Percentiles rank a stretch among this genome's conserved stretches.
Conservation (phyloP, 2,888 invertebrate species). For the Trichacis sp. region DNA sequence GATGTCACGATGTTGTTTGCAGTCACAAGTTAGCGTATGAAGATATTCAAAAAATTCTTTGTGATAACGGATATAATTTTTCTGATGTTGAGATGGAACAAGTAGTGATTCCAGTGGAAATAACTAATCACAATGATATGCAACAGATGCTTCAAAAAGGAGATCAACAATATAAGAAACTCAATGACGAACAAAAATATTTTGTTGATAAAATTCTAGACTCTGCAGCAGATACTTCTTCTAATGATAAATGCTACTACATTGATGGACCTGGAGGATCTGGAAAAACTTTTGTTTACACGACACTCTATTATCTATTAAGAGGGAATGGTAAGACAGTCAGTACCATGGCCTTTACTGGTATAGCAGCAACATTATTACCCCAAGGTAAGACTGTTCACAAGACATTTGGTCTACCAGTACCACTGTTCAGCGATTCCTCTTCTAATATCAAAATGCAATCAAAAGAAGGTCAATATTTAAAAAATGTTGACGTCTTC, state of each 20-base stretch:
- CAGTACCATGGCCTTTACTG: not conserved
- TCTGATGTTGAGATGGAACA: slow-evolving; percentile 21
- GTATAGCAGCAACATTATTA: not conserved
- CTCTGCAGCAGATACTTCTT: not conserved
- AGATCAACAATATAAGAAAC: not conserved
- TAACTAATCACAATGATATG: not conserved
- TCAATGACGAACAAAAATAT: slow-evolving; percentile 11
- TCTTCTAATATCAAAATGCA: slow-evolving; percentile 15
- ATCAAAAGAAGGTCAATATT: slow-evolving; percentile 11
- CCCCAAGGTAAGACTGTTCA: not conserved
- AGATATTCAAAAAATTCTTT: slow-evolving; percentile 8
- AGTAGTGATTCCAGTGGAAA: slow-evolving; percentile 4
- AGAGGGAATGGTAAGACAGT: not conserved
- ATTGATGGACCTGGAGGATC: too few species aligned
- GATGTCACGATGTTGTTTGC: not conserved
- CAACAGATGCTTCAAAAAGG: not conserved
- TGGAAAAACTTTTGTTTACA: not conserved
- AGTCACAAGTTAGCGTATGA: slow-evolving; percentile 1
- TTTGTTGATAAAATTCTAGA: slow-evolving; percentile 3
- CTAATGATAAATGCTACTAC: not conserved
- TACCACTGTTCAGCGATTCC: slow-evolving; percentile 29
- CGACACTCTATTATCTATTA: not conserved
- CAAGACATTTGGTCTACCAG: slow-evolving; percentile 12
- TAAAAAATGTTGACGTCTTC: slow-evolving; percentile 16
- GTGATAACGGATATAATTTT: slow-evolving; percentile 7